Evolutionary conservation across 1,140 invertebrate species (phyloP), one percentile per base, ranked within the genome.

Genomic region (Copidosoma floridanum): DNA sequence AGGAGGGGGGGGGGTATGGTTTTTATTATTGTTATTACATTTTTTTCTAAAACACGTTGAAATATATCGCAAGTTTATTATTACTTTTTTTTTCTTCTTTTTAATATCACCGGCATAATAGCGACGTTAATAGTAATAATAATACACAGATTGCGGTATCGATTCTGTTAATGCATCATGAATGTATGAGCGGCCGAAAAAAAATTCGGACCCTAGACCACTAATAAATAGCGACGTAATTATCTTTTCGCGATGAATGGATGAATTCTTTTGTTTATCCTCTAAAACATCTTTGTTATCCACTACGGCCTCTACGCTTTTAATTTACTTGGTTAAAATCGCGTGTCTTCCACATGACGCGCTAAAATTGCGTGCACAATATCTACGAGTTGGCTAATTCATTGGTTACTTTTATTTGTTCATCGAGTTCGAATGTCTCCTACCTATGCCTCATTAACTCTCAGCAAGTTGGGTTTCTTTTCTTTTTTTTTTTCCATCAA

Each of bases 211-310:
- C 61, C 69, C 72, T 76, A 70, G 66, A 71, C n/a, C 57, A 71
- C 73, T 78, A 78, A 74, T 74, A 72, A 76, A 75, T 76, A 73
- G 66, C 47, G 43, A 63, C 48, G 41, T 63, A 48, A 61, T 60
- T 60, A 60, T 50, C n/a, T 18, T 14, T 56, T 50, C 21, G 56
- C 16, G 48, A n/a, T 62, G 40, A 62, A 62, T 51, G 53, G 18
- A 57, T 57, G 38, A 62, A 57, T 46, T 40, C 8, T 61, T 55
- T 53, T 38, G 14, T 38, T 50, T 35, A 16, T 55, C 23, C 1
- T 55, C 52, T 61, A 61, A 55, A 54, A 55, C 51, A 61, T 55
- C 52, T 47, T 8, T 48, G 43, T 40, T 27, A 50, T 55, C 40
- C 44, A 55, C 52, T 61, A 61, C 35, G 12, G 37, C 12, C 26